phyloP scores from a whole-genome alignment of 1,140 invertebrate genomes.

The Trichoplusia ni region DNA sequence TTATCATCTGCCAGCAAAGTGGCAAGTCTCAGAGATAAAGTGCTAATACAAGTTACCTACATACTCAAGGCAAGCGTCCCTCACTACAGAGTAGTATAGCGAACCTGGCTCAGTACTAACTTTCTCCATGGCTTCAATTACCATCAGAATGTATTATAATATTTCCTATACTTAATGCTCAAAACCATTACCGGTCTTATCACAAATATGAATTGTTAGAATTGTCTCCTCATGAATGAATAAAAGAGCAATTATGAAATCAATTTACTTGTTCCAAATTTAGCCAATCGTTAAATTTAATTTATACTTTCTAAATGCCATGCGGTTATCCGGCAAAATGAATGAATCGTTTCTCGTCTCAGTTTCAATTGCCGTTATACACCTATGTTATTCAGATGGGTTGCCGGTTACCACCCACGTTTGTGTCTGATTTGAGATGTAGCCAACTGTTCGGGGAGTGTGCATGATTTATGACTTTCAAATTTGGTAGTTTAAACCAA shows the following conservation, averaged over 20 bases:
- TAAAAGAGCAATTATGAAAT: not conserved
- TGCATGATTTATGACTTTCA: constrained; percentile 13
- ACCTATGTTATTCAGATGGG: constrained; percentile 1
- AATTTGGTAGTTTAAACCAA: constrained; percentile 11
- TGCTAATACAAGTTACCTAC: constrained; percentile 29
- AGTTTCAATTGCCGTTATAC: not conserved
- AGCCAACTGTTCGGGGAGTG: constrained; percentile 5
- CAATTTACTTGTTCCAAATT: constrained; percentile 2
- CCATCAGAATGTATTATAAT: not conserved
- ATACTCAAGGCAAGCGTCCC: constrained; percentile 24
- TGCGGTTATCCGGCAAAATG: not conserved
- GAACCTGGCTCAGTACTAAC: not conserved
- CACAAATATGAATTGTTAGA: no score
- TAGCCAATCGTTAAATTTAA: constrained; percentile 2
- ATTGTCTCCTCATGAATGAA: no score
- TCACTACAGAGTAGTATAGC: not conserved
- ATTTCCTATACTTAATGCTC: not conserved
- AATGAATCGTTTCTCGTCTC: not conserved
- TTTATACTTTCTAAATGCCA: constrained; percentile 28
- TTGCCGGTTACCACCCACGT: constrained; percentile 22
- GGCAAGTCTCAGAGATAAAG: constrained; percentile 4
- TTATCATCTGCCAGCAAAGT: constrained; percentile 20
- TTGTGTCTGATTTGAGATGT: constrained; percentile 24
- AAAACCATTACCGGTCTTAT: not conserved
- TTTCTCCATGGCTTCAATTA: constrained; percentile 19